These are phyloP conservation scores for Thalpophila matura DNA, from an alignment of 2,888 invertebrate genomes.

Conservation along the genomic window DNA sequence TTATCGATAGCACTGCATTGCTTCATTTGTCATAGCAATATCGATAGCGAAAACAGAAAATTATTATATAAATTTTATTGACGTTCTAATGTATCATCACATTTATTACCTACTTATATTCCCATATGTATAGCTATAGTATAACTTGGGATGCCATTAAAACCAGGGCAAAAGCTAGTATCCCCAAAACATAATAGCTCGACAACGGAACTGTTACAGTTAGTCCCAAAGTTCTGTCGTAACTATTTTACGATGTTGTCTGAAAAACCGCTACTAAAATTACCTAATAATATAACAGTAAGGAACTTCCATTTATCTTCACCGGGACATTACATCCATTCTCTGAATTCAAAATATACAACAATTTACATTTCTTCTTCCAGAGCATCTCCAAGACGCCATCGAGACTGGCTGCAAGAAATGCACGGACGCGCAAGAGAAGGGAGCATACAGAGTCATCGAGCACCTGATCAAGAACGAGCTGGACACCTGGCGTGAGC, in stretches of 20 bases:
- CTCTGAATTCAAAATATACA: background rate
- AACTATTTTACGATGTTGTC: no score
- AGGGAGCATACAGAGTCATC: constrained; percentile 92
- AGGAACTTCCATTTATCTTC: background rate
- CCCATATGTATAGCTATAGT: no score
- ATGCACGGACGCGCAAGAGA: constrained; percentile 92
- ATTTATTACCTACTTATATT: no score
- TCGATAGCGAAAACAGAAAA: background rate
- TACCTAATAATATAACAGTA: no score
- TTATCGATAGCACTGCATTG: background rate
- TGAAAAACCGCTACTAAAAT: no score
- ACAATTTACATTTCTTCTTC: constrained; percentile 36
- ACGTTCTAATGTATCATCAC: no score
- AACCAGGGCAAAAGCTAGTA: no score
- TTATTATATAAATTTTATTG: background rate
- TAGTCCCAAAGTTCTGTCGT: no score
- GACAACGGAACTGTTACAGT: no score
- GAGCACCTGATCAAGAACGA: constrained; percentile 92
- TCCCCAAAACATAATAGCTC: no score
- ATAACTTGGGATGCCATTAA: no score
- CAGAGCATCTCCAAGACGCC: constrained; percentile 92
- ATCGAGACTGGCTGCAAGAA: constrained; percentile 92
- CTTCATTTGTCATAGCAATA: background rate
- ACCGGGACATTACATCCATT: no score
- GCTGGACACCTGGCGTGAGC: constrained; percentile 91